Evolutionary conservation across 2,888 invertebrate species (phyloP).

Genomic region (Polyommatus iphigenia): DNA sequence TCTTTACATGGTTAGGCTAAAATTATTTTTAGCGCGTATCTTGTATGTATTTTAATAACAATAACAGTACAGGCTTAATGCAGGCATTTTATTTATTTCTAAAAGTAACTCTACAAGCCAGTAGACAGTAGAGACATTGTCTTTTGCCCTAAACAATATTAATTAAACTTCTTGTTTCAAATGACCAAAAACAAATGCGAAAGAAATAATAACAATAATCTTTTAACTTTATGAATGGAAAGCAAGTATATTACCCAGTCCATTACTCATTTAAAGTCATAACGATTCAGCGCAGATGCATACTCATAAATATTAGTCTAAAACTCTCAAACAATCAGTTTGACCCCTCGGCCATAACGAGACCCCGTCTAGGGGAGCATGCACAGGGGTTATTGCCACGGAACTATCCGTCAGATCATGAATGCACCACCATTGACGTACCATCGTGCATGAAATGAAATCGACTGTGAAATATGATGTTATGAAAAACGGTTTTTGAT

Average conservation of each 20-base stretch:
- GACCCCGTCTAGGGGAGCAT: constrained; percentile 70
- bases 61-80: too few relatives aligned
- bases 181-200: too few relatives aligned
- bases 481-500: neutral
- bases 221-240: too few relatives aligned
- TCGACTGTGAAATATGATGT: neutral
- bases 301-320: constrained; percentile 43
- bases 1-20: too few relatives aligned
- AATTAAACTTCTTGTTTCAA: too few relatives aligned
- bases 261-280: neutral
- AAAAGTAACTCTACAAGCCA: too few relatives aligned
- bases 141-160: too few relatives aligned
- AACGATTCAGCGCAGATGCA: neutral
- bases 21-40: too few relatives aligned
- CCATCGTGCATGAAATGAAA: neutral
- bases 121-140: too few relatives aligned
- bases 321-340: constrained; percentile 59
- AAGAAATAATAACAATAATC: too few relatives aligned
- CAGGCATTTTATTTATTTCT: too few relatives aligned
- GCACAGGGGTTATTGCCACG: constrained; percentile 76
- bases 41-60: too few relatives aligned
- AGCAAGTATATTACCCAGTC: neutral
- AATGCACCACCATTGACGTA: neutral
- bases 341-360: constrained; percentile 70
- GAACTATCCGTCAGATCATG: constrained; percentile 59